Conservation (phyloP, 2,113 vertebrate genomes). For the Lichenostomus cassidix region DNA sequence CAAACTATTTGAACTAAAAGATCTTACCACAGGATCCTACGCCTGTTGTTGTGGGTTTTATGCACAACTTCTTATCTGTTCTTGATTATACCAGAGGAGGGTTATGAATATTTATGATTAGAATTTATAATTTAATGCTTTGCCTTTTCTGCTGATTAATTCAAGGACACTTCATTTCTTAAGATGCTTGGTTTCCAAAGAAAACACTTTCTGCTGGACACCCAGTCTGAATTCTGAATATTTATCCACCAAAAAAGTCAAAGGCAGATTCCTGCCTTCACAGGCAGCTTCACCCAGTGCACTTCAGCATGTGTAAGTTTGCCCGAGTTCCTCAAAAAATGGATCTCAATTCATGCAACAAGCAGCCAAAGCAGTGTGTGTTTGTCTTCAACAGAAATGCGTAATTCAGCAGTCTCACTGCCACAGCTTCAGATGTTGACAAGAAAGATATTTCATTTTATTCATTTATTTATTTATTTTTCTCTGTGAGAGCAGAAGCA, state of each 20-base stretch:
- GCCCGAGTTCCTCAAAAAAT: conserved; percentile 24
- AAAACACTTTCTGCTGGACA: conserved; percentile 69
- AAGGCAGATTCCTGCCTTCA: conserved; percentile 33
- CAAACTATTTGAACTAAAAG: conserved; percentile 49
- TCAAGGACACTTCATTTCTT: conserved; percentile 80
- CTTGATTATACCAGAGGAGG: conserved; percentile 74
- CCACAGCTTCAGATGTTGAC: conserved; percentile 42
- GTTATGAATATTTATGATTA: conserved; percentile 81
- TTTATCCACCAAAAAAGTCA: conserved; percentile 60
- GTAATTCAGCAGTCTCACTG: conserved; percentile 53
- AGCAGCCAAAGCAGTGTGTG: conserved; percentile 28
- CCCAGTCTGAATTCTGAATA: conserved; percentile 67
- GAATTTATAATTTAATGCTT: conserved; percentile 80
- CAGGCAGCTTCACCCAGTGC: conserved; percentile 10
- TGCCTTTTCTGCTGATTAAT: conserved; percentile 81
- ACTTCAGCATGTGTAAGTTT: not conserved
- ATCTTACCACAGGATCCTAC: conserved; percentile 59
- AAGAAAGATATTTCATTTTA: not conserved
- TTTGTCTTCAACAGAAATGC: conserved; percentile 57
- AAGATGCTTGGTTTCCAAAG: conserved; percentile 62
- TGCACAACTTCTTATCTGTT: conserved; percentile 77
- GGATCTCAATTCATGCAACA: conserved; percentile 24
- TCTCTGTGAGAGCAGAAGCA: not conserved
- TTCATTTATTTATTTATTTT: not conserved
- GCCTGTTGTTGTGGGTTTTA: conserved; percentile 68